Evolutionary conservation across 2,888 invertebrate genomes (phyloP), one percentile per base, ranked within the genome.

Genomic region (Macroteleia sp.): DNA sequence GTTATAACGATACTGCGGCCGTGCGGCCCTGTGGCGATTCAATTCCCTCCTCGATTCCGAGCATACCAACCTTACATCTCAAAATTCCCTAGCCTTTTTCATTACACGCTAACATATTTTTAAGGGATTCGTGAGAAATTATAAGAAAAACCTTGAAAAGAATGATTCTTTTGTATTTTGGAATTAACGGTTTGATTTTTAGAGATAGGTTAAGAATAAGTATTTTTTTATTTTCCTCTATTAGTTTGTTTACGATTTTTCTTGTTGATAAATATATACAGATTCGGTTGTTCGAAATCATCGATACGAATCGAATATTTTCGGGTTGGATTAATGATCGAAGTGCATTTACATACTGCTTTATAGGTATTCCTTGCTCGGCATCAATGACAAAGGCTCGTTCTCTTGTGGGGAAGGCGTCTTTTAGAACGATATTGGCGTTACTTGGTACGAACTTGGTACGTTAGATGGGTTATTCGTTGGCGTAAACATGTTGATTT

Each of bases 101-200:
- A n/a, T n/a, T n/a, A n/a, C n/a, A n/a, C n/a, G n/a, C n/a, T n/a
- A n/a, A n/a, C n/a, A n/a, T n/a, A n/a, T n/a, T 14, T 25, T 28
- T 34, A 0, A 77, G 9, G 2, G 61, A 12, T 19, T 12, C 28
- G 16, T 79, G 50, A 0, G 66, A 66, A 10, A 77, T 73, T 1
- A 54, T 17, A 9, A 81, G 84, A 54, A 78, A 75, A 0, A 86
- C 83, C 52, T 86, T 86, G 25, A 85, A 85, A 0, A 86, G 42
- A 3, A 75, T 69, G 0, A 69, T 39, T 17, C 66, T 9, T 46
- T 71, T 25, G 6, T 39, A 20, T 44, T 54, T 56, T 0, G 44
- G 19, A 0, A 77, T 34, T 4, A 77, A 20, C 0, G 64, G 76
- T 59, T 46, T 48, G 17, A 61, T 3, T 5, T 22, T 25, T 2